phyloP scores from a whole-genome alignment of 2,888 invertebrate species.

The Philaethria dido region DNA sequence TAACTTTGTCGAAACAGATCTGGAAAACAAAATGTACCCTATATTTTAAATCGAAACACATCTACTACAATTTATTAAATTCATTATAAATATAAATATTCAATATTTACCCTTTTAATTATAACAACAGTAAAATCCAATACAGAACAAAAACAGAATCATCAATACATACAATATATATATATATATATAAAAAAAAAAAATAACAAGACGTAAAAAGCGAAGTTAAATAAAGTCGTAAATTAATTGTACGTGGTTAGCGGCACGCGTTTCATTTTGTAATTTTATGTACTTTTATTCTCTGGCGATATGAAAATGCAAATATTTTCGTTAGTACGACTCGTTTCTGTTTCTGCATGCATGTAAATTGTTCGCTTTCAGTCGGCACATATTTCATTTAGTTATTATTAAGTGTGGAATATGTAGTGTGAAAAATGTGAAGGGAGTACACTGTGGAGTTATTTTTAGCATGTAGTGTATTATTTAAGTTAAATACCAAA shows the following conservation, averaged over 20 bases:
- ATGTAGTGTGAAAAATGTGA: conserved; percentile 13
- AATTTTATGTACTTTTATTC: conserved; percentile 41
- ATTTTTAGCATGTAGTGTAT: not conserved
- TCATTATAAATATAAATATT: not conserved
- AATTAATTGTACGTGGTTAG: conserved; percentile 40
- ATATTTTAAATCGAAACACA: too few relatives aligned
- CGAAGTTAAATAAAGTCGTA: conserved; percentile 34
- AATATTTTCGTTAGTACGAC: conserved; percentile 34
- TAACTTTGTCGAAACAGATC: too few relatives aligned
- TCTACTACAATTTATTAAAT: too few relatives aligned
- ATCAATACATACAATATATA: not conserved
- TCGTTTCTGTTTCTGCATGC: conserved; percentile 26
- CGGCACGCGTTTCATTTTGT: conserved; percentile 37
- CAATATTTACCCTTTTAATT: not conserved
- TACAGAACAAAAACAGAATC: not conserved
- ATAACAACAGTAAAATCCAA: not conserved
- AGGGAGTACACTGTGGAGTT: not conserved
- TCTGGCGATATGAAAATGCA: conserved; percentile 40
- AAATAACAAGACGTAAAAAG: conserved; percentile 17
- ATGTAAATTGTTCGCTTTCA: conserved; percentile 23
- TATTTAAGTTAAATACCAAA: not conserved
- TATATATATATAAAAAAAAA: not conserved
- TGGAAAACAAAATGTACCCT: too few relatives aligned
- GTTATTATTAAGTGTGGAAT: conserved; percentile 18
- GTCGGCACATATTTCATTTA: conserved; percentile 19